Evolutionary conservation across 2,113 vertebrate genomes (phyloP).

Genomic region (Phalacrocorax pelagicus): DNA sequence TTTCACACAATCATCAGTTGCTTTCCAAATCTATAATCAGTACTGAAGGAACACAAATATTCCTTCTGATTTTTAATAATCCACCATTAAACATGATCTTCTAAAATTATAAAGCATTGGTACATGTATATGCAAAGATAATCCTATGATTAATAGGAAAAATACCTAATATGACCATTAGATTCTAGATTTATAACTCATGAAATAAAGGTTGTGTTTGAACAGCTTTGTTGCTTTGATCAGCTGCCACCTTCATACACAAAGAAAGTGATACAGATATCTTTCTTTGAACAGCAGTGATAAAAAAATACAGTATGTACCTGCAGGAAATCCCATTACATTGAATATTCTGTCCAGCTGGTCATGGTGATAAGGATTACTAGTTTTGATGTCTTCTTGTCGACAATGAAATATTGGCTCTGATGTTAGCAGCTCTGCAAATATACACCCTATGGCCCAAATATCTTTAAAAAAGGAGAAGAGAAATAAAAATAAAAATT

Average conservation of each 20-base stretch:
- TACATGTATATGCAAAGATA: not conserved
- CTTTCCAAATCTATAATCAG: not conserved
- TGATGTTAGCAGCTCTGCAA: constrained; percentile 98
- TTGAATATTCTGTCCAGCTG: constrained; percentile 99
- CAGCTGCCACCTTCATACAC: constrained; percentile 45
- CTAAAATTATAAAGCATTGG: not conserved
- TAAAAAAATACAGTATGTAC: constrained; percentile 74
- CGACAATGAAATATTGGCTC: constrained; percentile 99
- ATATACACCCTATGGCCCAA: constrained; percentile 99
- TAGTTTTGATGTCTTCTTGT: constrained; percentile 99
- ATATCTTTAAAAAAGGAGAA: constrained; percentile 85
- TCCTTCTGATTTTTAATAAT: not conserved
- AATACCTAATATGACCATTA: not conserved
- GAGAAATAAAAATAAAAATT: constrained; percentile 54
- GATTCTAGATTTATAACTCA: not conserved
- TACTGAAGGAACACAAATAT: not conserved
- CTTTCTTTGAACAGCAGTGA: constrained; percentile 62
- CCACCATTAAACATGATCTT: not conserved
- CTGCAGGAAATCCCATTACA: constrained; percentile 99
- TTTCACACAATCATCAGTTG: not conserved
- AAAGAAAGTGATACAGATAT: constrained; percentile 36
- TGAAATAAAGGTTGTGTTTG: constrained; percentile 17
- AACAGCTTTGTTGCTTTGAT: constrained; percentile 41
- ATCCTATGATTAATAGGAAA: not conserved
- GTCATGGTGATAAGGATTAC: constrained; percentile 99